Evolutionary conservation across 2,888 invertebrate genomes (phyloP), one percentile per base, ranked within the genome.

Genomic region (Drosophila pegasa): DNA sequence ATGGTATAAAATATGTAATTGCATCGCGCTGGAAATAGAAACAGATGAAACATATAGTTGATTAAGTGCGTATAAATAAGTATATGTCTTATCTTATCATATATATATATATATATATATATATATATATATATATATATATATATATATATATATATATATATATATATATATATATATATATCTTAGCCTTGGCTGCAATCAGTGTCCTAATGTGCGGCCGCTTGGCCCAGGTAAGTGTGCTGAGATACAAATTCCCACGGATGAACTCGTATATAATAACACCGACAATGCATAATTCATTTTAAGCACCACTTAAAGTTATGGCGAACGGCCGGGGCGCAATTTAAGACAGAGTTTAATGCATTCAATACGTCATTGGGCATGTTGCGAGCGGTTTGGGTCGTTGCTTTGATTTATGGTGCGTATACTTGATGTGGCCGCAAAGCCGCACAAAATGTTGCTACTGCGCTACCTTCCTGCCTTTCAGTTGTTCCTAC

Each of bases 291-390:
- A 76, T 78, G 80, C 85, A 87, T 83, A 87, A 83, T 87, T 83
- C 83, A 85, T 79, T 85, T 83, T 85, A 83, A 83, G 88, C 88
- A 85, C 86, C 88, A 83, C 83, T 87, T 83, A 87, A 82, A 71
- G 79, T 82, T 85, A 83, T 79, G 74, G 81, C 64, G 54, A 73
- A 81, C 73, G 77, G 74, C 56, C 88, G 41, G 62, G 62, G 56
- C 65, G 75, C 79, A 85, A 81, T 83, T 87, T 79, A 71, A 85
- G 85, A 67, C 71, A 38, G 77, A 79, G 70, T 82, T 87, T 85
- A 87, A 87, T 83, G 86, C 86, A 70, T 85, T 83, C 82, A 87
- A 83, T 87, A 82, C 88, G 77, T 79, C 79, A 79, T 85, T 76
- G 61, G 57, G 62, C 58, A 51, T 66, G 80, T 70, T 84, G 65